Evolutionary conservation across 1,140 invertebrate genomes (phyloP).

Genomic region (Meloidogyne floridensis): DNA sequence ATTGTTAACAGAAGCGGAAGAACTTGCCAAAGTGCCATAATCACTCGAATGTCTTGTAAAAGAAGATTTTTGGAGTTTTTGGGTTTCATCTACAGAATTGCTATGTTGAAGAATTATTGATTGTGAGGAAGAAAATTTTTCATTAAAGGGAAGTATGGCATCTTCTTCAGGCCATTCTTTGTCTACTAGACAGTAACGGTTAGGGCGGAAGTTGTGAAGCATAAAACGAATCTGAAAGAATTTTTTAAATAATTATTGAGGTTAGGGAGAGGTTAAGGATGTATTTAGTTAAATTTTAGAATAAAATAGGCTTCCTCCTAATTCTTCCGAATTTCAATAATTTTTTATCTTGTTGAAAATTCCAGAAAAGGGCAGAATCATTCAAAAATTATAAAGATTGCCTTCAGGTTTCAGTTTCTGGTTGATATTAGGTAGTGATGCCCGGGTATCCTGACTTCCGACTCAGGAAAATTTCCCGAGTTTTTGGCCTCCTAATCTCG

Average conservation of each 20-base stretch:
- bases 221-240: conserved; percentile 39
- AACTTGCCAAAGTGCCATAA: conserved; percentile 14
- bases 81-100: neutral
- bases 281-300: no score
- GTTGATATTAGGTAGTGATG: no score
- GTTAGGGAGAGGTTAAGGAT: no score
- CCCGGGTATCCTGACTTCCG: no score
- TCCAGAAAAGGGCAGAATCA: no score
- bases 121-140: neutral
- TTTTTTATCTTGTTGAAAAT: no score
- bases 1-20: neutral
- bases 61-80: neutral
- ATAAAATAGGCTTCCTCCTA: no score
- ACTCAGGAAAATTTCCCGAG: no score
- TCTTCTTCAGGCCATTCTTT: neutral
- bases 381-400: no score
- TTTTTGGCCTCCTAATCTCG: no score
- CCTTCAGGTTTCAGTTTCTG: no score
- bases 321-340: no score
- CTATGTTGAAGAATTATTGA: neutral
- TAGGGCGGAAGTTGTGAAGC: conserved; percentile 38
- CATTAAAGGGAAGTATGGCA: neutral
- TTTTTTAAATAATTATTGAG: neutral
- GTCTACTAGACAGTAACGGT: conserved; percentile 37
- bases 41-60: neutral